Conservation (phyloP, 2,113 vertebrate species). For the Marcusenius ussheri region DNA sequence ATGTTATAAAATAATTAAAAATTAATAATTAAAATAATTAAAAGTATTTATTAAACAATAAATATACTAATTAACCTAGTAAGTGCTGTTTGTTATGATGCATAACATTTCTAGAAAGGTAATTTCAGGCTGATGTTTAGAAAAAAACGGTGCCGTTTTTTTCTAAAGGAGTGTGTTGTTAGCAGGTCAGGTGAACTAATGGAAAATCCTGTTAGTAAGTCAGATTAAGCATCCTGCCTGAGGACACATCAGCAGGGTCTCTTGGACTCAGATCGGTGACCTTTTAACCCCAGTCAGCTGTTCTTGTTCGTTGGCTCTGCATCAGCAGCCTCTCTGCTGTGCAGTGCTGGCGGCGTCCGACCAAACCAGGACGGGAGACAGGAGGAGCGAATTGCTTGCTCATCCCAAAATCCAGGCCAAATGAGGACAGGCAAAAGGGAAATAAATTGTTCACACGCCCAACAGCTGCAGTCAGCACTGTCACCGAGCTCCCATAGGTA, state of each 20-base stretch:
- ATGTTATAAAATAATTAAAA: neutral
- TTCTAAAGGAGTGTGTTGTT: neutral
- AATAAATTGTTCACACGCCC: neutral
- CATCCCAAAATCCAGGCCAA: neutral
- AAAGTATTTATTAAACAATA: neutral
- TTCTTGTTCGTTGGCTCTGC: neutral
- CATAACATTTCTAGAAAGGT: neutral
- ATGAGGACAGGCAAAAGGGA: neutral
- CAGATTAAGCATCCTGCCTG: neutral
- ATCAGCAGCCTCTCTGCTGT: neutral
- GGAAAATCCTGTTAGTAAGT: neutral
- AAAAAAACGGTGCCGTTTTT: neutral
- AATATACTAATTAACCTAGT: neutral
- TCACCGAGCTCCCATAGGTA: neutral
- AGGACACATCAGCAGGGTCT: neutral
- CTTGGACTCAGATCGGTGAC: neutral
- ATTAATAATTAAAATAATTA: too few relatives aligned
- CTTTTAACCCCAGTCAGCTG: neutral
- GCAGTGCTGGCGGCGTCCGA: neutral
- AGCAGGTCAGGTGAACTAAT: neutral
- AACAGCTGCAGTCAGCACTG: neutral
- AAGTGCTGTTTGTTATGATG: neutral
- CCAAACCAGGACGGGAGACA: neutral
- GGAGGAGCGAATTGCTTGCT: neutral
- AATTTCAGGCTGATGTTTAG: neutral